Evolutionary conservation across 2,888 invertebrate genomes (phyloP).

Genomic region (Drosophila paranaensis): DNA sequence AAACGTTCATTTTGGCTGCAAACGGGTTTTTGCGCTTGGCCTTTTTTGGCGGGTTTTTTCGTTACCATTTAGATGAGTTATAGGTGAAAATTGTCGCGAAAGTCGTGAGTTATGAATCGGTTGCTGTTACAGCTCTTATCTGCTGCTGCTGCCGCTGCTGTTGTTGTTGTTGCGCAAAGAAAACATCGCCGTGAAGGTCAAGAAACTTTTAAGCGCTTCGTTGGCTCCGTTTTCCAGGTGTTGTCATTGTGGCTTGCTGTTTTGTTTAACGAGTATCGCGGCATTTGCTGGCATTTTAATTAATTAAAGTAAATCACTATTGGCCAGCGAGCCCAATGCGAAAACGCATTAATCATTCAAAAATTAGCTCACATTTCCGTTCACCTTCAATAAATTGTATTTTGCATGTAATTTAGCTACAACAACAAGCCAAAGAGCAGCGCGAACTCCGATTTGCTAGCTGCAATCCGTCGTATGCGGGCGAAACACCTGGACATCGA

Average conservation of each 20-base stretch:
- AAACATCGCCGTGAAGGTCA: slow-evolving; percentile 62
- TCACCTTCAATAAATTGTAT: slow-evolving; percentile 74
- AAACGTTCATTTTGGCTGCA: slow-evolving; percentile 7
- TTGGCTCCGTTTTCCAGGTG: slow-evolving; percentile 41
- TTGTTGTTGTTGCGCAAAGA: slow-evolving; percentile 44
- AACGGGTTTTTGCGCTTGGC: slow-evolving; percentile 52
- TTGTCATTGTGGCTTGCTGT: slow-evolving; percentile 10
- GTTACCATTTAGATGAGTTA: slow-evolving; percentile 76
- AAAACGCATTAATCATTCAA: slow-evolving; percentile 64
- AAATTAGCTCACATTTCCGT: slow-evolving; percentile 73
- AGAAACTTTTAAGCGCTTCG: slow-evolving; percentile 62
- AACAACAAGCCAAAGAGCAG: slow-evolving; percentile 16
- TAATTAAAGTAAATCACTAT: slow-evolving; percentile 71
- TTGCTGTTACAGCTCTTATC: slow-evolving; percentile 43
- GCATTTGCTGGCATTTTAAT: slow-evolving; percentile 59
- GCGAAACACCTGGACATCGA: slow-evolving; percentile 19
- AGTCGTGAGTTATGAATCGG: slow-evolving; percentile 75
- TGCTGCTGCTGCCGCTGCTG: not conserved
- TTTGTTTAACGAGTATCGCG: slow-evolving; percentile 24
- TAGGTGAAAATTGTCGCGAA: slow-evolving; percentile 80
- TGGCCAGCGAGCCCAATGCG: slow-evolving; percentile 38
- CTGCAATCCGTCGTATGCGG: slow-evolving; percentile 20
- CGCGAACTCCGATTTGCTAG: slow-evolving; percentile 6
- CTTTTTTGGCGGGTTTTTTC: slow-evolving; percentile 55
- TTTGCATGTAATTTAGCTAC: slow-evolving; percentile 58